phyloP scores from a whole-genome alignment of 2,888 invertebrate genomes.

The Anorthoa munda region DNA sequence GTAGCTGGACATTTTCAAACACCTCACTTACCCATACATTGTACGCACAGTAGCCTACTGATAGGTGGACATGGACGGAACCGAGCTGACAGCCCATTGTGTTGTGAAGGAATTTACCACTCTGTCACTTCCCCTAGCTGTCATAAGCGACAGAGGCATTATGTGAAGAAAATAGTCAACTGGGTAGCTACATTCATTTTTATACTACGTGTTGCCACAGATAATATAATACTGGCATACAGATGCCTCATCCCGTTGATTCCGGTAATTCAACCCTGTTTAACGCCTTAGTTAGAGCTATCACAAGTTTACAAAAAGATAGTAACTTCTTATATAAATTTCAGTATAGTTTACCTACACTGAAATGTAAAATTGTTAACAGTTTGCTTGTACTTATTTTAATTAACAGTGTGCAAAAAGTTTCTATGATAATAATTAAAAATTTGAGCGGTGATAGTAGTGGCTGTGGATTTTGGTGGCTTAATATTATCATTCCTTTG shows the following conservation, averaged over 20 bases:
- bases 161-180: conserved; percentile 23
- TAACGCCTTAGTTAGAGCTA: background rate
- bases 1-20: background rate
- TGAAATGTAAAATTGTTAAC: background rate
- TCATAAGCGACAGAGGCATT: conserved; percentile 31
- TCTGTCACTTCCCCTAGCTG: conserved; percentile 30
- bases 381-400: background rate
- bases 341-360: background rate
- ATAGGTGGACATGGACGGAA: conserved; percentile 22
- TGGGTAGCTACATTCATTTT: background rate
- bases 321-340: background rate
- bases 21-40: background rate
- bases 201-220: background rate
- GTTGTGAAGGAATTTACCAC: conserved; percentile 21
- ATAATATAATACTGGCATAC: no score
- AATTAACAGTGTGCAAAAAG: background rate
- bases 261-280: background rate
- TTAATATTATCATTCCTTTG: no score
- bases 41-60: background rate
- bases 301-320: background rate
- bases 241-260: no score
- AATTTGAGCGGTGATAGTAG: no score
- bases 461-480: no score
- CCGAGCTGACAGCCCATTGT: conserved; percentile 17
- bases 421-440: background rate